Evolutionary conservation across 2,113 vertebrate genomes (phyloP).

Genomic region (Thymallus thymallus): DNA sequence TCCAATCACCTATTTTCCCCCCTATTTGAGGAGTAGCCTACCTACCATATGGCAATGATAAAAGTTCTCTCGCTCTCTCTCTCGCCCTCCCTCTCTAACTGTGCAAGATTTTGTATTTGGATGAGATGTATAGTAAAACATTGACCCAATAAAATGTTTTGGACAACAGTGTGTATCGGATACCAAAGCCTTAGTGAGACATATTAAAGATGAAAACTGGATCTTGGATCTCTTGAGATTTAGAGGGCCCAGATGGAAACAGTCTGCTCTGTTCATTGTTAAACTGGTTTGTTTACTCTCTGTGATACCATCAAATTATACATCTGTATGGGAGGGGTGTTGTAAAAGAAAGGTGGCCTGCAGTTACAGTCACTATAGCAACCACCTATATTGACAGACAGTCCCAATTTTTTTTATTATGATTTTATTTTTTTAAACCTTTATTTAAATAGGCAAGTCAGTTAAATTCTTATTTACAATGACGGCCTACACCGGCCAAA

Average conservation of each 20-base stretch:
- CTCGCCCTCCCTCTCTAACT: not conserved
- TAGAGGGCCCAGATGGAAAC: too few species aligned
- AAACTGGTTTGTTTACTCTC: too few species aligned
- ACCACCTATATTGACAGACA: not conserved
- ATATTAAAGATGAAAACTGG: not conserved
- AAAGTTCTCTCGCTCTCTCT: not conserved
- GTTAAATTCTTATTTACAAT: too few species aligned
- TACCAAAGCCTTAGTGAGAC: not conserved
- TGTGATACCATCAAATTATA: not conserved
- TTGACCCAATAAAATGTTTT: not conserved
- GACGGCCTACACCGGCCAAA: too few species aligned
- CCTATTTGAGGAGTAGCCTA: not conserved
- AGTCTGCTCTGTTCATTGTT: too few species aligned
- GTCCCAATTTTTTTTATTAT: too few species aligned
- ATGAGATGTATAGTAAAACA: not conserved
- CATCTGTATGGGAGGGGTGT: not conserved
- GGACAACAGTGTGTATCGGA: not conserved
- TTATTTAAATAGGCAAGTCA: too few species aligned
- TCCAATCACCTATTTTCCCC: too few species aligned
- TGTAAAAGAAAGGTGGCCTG: slow-evolving; percentile 9
- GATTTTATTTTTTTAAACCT: too few species aligned
- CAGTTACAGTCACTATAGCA: slow-evolving; percentile 9
- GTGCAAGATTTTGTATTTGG: not conserved
- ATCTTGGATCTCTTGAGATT: too few species aligned
- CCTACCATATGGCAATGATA: not conserved